These are phyloP conservation scores for Chorisops tibialis DNA, from an alignment of 2,888 invertebrate species.

Conservation along the genomic window DNA sequence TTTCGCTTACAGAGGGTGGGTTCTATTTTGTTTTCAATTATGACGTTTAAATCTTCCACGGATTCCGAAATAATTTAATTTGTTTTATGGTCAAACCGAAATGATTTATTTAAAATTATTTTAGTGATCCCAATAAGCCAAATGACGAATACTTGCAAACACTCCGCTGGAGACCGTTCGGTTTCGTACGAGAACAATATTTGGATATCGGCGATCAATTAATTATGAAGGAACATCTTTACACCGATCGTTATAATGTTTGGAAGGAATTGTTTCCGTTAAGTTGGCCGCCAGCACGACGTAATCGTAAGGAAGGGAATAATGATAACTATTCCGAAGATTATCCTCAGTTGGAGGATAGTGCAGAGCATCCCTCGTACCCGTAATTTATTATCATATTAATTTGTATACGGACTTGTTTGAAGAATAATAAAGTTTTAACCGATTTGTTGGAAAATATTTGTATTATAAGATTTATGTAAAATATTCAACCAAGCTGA, in stretches of 20 bases:
- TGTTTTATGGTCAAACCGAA: too few relatives aligned
- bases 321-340: neutral
- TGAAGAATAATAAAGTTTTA: too few relatives aligned
- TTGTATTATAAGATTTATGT: too few relatives aligned
- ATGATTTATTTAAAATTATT: too few relatives aligned
- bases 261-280: constrained; percentile 50
- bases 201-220: constrained; percentile 47
- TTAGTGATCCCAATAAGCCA: constrained; percentile 49
- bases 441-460: too few relatives aligned
- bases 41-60: too few relatives aligned
- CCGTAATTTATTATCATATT: too few relatives aligned
- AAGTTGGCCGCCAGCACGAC: constrained; percentile 45
- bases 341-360: neutral
- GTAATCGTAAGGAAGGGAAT: neutral
- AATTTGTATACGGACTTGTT: too few relatives aligned
- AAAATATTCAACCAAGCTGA: too few relatives aligned
- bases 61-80: too few relatives aligned
- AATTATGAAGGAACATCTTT: constrained; percentile 44
- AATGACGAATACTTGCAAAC: constrained; percentile 44
- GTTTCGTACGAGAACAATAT: constrained; percentile 46
- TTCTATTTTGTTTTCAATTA: neutral
- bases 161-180: constrained; percentile 48
- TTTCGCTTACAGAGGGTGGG: constrained; percentile 47
- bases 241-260: constrained; percentile 45
- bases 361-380: too few relatives aligned